A percentile compares a stretch with the other conserved stretches of the same genome.
phyloP scores from a whole-genome alignment of 2,113 vertebrate species.

The Nyctereutes procyonoides region DNA sequence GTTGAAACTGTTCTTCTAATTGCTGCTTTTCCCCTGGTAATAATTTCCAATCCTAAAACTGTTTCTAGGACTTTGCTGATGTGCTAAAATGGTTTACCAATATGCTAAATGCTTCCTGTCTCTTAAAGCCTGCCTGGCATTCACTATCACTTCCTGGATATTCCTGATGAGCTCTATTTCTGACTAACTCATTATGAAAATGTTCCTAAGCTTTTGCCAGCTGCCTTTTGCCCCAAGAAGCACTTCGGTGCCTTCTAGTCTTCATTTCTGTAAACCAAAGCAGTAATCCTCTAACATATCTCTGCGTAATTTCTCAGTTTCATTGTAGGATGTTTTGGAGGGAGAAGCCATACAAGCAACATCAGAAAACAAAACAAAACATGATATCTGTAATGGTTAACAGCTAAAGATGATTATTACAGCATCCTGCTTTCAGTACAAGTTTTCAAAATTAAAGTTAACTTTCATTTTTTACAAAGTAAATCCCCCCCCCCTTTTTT shows the following conservation, averaged over 20 bases:
- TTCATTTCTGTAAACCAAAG: background rate
- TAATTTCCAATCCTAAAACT: background rate
- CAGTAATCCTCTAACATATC: background rate
- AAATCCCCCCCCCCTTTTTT: background rate
- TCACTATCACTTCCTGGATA: conserved; percentile 40
- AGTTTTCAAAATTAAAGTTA: conserved; percentile 17
- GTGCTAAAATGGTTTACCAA: conserved; percentile 22
- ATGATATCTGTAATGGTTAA: background rate
- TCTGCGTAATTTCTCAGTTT: conserved; percentile 29
- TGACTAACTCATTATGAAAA: conserved; percentile 55
- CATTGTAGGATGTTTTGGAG: background rate
- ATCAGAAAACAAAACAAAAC: background rate
- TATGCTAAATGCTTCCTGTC: background rate
- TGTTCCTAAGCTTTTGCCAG: conserved; percentile 31
- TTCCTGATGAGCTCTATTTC: conserved; percentile 29
- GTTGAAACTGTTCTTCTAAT: conserved; percentile 34
- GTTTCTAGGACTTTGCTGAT: background rate
- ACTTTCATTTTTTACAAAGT: background rate
- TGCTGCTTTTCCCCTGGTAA: background rate
- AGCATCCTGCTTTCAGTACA: background rate
- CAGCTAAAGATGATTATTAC: background rate
- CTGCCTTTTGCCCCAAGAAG: background rate
- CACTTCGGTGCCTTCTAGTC: background rate
- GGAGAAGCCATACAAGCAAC: background rate
- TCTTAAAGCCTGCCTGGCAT: background rate